Evolutionary conservation across 2,888 invertebrate species (phyloP).

Genomic region (Sylvicola cinctus): DNA sequence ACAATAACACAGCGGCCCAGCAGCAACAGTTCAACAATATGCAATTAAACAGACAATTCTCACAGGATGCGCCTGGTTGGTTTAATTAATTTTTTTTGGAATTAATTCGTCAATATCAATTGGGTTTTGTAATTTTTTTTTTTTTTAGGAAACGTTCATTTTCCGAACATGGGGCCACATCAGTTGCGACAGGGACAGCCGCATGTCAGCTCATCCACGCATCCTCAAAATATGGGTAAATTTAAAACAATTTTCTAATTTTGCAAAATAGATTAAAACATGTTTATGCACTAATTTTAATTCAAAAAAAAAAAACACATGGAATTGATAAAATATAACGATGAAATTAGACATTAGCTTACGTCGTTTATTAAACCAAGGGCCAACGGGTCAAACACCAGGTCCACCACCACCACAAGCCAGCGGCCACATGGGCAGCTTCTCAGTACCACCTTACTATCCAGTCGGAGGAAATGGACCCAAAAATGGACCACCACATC

Average conservation of each 20-base stretch:
- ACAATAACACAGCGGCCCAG: conserved; percentile 17
- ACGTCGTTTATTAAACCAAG: conserved; percentile 24
- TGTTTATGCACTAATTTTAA: neutral
- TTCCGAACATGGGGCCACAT: conserved; percentile 16
- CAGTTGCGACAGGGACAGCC: conserved; percentile 29
- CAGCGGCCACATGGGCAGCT: conserved; percentile 15
- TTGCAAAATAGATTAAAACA: neutral
- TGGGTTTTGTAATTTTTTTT: neutral
- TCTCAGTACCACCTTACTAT: conserved; percentile 11
- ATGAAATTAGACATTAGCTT: conserved; percentile 20
- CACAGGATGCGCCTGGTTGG: conserved; percentile 13
- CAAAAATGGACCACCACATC: conserved; percentile 22
- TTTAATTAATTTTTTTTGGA: conserved; percentile 13
- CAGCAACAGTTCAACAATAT: conserved; percentile 8
- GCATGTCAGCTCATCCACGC: conserved; percentile 42
- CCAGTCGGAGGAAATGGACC: conserved; percentile 19
- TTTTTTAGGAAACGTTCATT: conserved; percentile 14
- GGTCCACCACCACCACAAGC: conserved; percentile 12
- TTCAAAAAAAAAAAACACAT: neutral
- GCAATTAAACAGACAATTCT: conserved; percentile 22
- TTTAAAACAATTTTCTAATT: neutral
- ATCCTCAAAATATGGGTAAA: conserved; percentile 37
- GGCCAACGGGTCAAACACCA: conserved; percentile 12
- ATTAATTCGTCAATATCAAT: conserved; percentile 3
- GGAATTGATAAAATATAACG: too few relatives aligned